phyloP scores from a whole-genome alignment of 2,113 vertebrate species.

The Cryptotis parvus region DNA sequence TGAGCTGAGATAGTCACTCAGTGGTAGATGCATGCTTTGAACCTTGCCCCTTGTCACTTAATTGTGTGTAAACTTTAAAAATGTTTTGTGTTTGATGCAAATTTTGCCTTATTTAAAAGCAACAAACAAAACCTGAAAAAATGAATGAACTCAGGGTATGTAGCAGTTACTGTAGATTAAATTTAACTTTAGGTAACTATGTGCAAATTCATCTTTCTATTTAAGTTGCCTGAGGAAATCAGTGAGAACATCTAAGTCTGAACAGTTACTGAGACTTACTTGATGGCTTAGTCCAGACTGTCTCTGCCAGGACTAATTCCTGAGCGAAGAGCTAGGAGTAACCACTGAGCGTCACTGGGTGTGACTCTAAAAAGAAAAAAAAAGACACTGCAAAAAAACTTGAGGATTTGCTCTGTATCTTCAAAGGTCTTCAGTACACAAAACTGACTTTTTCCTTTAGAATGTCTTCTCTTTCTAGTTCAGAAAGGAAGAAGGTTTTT shows the following conservation, averaged over 20 bases:
- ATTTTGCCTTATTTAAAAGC: not conserved
- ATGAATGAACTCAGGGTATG: not conserved
- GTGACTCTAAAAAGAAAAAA: too few species aligned
- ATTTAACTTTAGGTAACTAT: not conserved
- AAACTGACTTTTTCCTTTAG: not conserved
- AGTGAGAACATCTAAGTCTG: not conserved
- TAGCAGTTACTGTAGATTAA: not conserved
- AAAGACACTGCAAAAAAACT: not conserved
- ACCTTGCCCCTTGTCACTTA: too few species aligned
- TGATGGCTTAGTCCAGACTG: not conserved
- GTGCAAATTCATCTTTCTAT: not conserved
- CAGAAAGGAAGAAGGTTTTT: not conserved
- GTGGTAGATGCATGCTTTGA: too few species aligned
- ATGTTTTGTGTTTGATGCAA: too few species aligned
- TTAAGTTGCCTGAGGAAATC: not conserved
- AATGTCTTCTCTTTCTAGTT: not conserved
- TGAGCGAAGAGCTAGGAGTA: too few species aligned
- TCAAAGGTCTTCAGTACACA: not conserved
- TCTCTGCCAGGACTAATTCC: too few species aligned
- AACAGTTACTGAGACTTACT: not conserved
- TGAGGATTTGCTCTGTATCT: not conserved
- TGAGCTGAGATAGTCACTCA: too few species aligned
- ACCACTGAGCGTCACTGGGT: too few species aligned
- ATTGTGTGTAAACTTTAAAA: too few species aligned
- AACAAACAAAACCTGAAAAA: not conserved